Evolutionary conservation across 2,797 vertebrate genomes (phyloP).

Genomic region (Leptatherina wallacei): DNA sequence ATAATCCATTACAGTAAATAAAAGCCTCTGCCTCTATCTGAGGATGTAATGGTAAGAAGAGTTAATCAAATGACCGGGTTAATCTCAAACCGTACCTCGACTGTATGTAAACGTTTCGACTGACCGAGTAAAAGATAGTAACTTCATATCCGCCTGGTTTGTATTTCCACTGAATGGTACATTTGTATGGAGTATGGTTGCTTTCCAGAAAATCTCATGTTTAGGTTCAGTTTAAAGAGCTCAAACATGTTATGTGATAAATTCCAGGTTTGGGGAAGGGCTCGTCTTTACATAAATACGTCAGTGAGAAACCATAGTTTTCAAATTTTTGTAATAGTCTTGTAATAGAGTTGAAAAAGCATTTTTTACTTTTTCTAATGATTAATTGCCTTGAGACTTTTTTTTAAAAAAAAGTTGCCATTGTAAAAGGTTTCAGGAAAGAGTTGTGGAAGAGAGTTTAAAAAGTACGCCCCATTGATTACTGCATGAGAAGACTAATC

Average conservation of each 20-base stretch:
- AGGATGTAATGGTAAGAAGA: too few relatives aligned
- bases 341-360: background rate
- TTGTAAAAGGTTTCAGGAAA: constrained; percentile 2
- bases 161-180: background rate
- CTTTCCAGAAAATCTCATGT: background rate
- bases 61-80: too few relatives aligned
- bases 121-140: background rate
- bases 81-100: too few relatives aligned
- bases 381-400: background rate
- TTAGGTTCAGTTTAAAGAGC: background rate
- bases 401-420: background rate
- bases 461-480: constrained; percentile 6
- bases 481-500: constrained; percentile 13
- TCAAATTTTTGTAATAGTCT: background rate
- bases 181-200: background rate
- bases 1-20: too few relatives aligned
- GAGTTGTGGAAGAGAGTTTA: background rate
- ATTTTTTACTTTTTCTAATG: background rate
- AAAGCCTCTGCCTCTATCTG: too few relatives aligned
- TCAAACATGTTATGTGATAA: background rate
- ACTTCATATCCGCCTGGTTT: background rate
- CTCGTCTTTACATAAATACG: background rate
- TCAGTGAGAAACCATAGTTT: background rate
- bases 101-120: too few relatives aligned
- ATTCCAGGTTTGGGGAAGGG: too few relatives aligned